Conservation (phyloP, 2,888 invertebrate genomes). For the Deladenus siricidicola region DNA sequence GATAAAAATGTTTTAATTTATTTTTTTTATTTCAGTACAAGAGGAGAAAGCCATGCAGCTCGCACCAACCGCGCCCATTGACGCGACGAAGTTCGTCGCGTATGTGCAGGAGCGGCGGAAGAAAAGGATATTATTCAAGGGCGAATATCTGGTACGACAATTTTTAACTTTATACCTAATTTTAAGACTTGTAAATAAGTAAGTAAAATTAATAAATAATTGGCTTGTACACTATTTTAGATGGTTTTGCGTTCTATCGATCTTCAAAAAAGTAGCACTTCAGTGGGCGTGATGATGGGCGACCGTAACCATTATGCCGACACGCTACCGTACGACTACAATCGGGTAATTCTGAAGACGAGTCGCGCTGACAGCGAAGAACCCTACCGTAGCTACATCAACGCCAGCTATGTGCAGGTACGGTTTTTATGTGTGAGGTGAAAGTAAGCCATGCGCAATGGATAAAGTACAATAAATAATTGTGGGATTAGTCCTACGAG, state of each 20-base stretch:
- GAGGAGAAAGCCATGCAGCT: constrained; percentile 54
- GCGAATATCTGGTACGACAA: constrained; percentile 50
- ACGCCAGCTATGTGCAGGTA: constrained; percentile 53
- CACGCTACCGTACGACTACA: constrained; percentile 52
- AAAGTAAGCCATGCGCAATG: too few relatives aligned
- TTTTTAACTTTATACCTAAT: background rate
- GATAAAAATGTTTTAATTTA: background rate
- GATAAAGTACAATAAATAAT: too few relatives aligned
- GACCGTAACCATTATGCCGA: constrained; percentile 52
- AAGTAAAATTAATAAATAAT: background rate
- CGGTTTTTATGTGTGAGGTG: too few relatives aligned
- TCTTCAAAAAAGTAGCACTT: constrained; percentile 41
- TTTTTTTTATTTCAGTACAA: constrained; percentile 52
- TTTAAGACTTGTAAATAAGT: background rate
- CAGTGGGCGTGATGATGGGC: constrained; percentile 47
- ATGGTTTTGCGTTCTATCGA: constrained; percentile 52
- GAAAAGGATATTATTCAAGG: constrained; percentile 53
- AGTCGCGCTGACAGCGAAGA: constrained; percentile 25
- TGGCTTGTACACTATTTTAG: constrained; percentile 29
- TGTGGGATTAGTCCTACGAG: too few relatives aligned
- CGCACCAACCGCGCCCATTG: constrained; percentile 51
- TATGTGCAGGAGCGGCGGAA: constrained; percentile 52
- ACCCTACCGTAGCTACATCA: constrained; percentile 47
- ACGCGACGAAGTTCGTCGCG: constrained; percentile 50
- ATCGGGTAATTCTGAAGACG: constrained; percentile 45